Evolutionary conservation across 2,888 invertebrate genomes (phyloP), one percentile per base, ranked within the genome.

Genomic region (Zeuzera pyrina): DNA sequence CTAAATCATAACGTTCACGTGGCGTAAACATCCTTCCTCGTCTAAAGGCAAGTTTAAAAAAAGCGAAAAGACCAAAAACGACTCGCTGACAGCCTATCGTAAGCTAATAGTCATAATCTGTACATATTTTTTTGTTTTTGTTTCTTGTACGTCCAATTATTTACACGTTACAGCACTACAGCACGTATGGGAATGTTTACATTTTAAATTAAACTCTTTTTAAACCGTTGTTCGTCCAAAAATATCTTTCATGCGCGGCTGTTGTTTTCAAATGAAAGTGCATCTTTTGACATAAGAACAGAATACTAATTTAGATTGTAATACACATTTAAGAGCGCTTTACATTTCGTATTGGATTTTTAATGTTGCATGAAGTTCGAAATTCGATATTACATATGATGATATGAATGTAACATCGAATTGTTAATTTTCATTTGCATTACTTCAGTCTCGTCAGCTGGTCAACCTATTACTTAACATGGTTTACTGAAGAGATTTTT

Each of bases 1-100:
- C 71, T 76, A 74, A 76, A 77, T 79, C 78, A 79, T 73, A 72
- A 63, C 64, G 70, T 68, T 59, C 68, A 74, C 73, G 65, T 70
- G 66, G 63, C 58, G 61, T 78, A 81, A 81, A 79, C 79, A 77
- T 78, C 79, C 79, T 77, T 65, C 57, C 63, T 57, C 38, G 43
- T 42, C 55, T 52, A 46, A 49, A 40, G 43, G 43, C 39, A 39
- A 49, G 56, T 67, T 60, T 54, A 8, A 59, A 73, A 60, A 63
- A 69, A 68, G 52, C 50, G 45, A 61, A 60, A 65, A 65, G 58
- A 65, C 67, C 66, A 65, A 73, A 76, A 70, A 64, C 66, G 49
- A 58, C 57, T 56, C 58, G 74, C 65, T 78, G 77, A 79, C 81
- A 79, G 70, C 56, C 58, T 57, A 68, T 71, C 59, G 69, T 65